These are phyloP conservation scores for Antidorcas marsupialis DNA, from an alignment of 2,113 vertebrate species.

Conservation along the genomic window DNA sequence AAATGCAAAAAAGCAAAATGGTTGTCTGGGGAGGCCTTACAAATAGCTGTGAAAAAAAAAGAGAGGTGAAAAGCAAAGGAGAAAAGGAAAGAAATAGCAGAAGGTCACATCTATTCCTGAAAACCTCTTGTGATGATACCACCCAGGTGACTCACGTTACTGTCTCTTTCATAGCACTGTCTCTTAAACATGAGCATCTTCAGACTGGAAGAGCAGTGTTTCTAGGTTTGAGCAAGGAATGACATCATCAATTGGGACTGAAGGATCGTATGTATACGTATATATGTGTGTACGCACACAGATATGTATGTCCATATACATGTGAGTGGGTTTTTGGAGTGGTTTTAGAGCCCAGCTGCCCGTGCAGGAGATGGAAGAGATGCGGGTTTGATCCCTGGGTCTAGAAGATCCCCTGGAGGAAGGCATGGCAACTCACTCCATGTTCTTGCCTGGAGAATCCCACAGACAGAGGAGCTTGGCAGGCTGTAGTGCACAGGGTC, in stretches of 20 bases:
- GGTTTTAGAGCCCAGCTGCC: background rate
- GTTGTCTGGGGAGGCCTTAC: too few species aligned
- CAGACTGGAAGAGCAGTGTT: background rate
- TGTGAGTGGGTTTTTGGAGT: background rate
- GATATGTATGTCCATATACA: too few species aligned
- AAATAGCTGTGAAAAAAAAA: too few species aligned
- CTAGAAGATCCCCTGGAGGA: background rate
- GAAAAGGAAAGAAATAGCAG: too few species aligned
- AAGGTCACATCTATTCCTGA: background rate
- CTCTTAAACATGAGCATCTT: background rate
- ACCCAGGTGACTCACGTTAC: background rate
- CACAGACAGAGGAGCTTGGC: background rate
- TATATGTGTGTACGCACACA: accelerated
- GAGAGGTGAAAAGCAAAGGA: too few species aligned
- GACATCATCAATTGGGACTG: background rate
- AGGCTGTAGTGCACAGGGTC: background rate
- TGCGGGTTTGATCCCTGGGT: background rate
- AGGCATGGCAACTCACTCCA: background rate
- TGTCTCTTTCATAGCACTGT: background rate
- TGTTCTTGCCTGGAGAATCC: background rate
- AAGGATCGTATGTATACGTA: background rate
- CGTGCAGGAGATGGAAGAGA: background rate
- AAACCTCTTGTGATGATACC: background rate
- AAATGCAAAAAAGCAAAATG: too few species aligned
- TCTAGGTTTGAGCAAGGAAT: background rate